Conservation (phyloP, 2,113 vertebrate species). For the Thymallus thymallus region DNA sequence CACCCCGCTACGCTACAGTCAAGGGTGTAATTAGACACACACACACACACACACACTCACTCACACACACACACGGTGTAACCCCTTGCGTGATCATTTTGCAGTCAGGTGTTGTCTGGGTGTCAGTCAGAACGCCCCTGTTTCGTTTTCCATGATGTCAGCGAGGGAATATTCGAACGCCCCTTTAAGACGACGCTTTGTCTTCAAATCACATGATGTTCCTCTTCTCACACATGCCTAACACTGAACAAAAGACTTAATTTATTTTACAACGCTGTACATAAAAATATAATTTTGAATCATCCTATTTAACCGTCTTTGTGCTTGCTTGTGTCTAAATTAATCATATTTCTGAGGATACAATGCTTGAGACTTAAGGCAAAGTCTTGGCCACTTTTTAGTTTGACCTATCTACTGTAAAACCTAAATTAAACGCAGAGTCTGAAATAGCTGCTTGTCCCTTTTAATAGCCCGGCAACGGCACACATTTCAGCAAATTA, state of each 20-base stretch:
- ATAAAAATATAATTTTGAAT: too few relatives aligned
- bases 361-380: too few relatives aligned
- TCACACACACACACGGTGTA: conserved; percentile 7
- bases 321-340: too few relatives aligned
- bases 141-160: conserved; percentile 49
- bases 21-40: neutral
- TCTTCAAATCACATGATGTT: neutral
- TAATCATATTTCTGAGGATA: too few relatives aligned
- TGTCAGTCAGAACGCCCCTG: conserved; percentile 4
- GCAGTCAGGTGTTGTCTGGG: neutral
- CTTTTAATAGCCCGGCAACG: too few relatives aligned
- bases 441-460: too few relatives aligned
- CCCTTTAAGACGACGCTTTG: conserved; percentile 1
- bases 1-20: neutral
- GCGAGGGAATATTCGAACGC: conserved; percentile 43
- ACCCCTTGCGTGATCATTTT: neutral
- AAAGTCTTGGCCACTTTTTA: too few relatives aligned
- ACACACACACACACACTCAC: conserved; percentile 7
- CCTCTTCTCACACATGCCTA: neutral
- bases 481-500: too few relatives aligned
- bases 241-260: neutral
- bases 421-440: too few relatives aligned
- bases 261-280: too few relatives aligned
- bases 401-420: neutral
- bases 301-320: too few relatives aligned